Evolutionary conservation across 1,140 invertebrate species (phyloP).

Genomic region (Drosophila nigromelanica): DNA sequence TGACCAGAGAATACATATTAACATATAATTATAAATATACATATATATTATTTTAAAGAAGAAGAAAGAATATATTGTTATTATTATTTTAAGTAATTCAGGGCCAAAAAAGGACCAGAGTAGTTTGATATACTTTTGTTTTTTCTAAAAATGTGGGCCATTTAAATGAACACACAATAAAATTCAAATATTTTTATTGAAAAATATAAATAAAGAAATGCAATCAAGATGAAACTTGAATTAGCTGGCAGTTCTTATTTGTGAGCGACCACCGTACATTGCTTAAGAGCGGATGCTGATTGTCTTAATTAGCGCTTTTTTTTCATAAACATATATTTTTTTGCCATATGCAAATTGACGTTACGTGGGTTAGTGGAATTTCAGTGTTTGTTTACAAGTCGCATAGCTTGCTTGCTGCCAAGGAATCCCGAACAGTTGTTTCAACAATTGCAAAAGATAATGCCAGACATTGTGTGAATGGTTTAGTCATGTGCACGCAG

Average conservation of each 20-base stretch:
- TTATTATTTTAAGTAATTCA: too few relatives aligned
- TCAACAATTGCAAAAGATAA: constrained; percentile 53
- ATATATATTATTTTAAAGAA: too few relatives aligned
- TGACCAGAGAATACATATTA: too few relatives aligned
- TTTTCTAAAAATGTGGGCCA: too few relatives aligned
- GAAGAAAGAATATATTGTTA: too few relatives aligned
- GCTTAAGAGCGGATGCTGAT: constrained; percentile 38
- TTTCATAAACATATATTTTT: not conserved
- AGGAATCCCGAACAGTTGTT: constrained; percentile 65
- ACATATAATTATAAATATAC: too few relatives aligned
- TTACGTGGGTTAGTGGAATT: constrained; percentile 75
- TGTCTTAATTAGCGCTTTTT: constrained; percentile 67
- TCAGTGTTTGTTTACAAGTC: constrained; percentile 60
- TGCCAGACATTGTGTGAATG: constrained; percentile 5
- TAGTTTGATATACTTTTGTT: too few relatives aligned
- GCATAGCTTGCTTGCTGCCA: constrained; percentile 34
- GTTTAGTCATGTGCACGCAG: constrained; percentile 10
- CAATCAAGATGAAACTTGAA: not conserved
- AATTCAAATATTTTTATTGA: not conserved
- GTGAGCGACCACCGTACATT: not conserved
- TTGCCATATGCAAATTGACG: constrained; percentile 67
- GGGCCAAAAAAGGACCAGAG: too few relatives aligned
- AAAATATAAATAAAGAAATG: not conserved
- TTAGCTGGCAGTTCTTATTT: not conserved
- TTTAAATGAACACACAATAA: too few relatives aligned